Base-by-base conservation (phyloP, 2,797 vertebrate species). In the Sebastes flavidus region DNA sequence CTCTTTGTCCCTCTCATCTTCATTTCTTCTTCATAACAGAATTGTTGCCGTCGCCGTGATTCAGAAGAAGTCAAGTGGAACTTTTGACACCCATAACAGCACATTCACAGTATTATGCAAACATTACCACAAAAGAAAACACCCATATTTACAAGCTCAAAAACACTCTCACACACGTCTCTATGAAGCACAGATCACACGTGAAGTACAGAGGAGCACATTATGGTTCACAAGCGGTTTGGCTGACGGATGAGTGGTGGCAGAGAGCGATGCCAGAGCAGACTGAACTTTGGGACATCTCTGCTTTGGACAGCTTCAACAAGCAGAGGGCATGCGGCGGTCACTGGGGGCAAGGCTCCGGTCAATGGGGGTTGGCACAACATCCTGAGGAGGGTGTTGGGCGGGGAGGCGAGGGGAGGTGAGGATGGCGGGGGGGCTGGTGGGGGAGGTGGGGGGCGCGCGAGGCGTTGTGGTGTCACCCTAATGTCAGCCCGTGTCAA, bases 281-380 rank as follows among this genome's bases (percentile, higher is more conserved):
- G 95, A 95, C 89, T 96, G 95, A 96, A 96, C 95, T 91, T 91
- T 85, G 81, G 92, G 95, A 96, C 95, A 91, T 94, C 88, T 94
- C 92, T 62, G 76, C 84, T 91, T 87, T 87, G 80, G 95, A 96
- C 94, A 96, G 93, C 92, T 94, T 89, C 86, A 91, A 88, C 92
- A 90, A 94, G 93, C 93, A 90, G 92, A 92, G 95, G 95, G 94
- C 95, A 95, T 59, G 27, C 65, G 77, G 10, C 80, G 95, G 96
- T 96, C 96, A 96, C 93, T 90, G 78, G 94, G 94, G 95, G 93
- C 93, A 88, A 88, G 83, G 87, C 73, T 90, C 66, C 88, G 84
- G 95, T 96, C 94, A 90, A 87, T 88, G 84, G 93, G 90, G 91
- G 66, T 91, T 90, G 90, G 92, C 91, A 92, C 87, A 87, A 85